Evolutionary conservation across 2,888 invertebrate species (phyloP).

Genomic region (Lithodes maja): DNA sequence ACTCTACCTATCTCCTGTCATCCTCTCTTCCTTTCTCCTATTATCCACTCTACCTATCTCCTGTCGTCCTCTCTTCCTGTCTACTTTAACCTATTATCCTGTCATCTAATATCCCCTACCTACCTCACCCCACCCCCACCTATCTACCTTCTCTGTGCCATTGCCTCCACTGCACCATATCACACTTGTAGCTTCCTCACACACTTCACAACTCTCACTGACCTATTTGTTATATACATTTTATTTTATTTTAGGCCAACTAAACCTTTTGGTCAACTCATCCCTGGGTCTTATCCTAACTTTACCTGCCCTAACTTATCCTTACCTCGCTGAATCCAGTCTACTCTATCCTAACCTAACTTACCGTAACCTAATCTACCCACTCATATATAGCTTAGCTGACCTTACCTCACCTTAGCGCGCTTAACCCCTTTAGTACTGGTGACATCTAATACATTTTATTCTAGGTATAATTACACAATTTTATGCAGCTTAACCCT

Average conservation of each 20-base stretch:
- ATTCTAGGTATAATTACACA: no score
- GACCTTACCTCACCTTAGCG: no score
- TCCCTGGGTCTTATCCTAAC: not conserved
- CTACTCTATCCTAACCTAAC: not conserved
- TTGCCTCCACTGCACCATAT: no score
- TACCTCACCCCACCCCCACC: not conserved
- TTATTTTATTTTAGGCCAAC: not conserved
- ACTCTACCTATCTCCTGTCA: not conserved
- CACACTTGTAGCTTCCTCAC: no score
- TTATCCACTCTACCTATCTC: not conserved
- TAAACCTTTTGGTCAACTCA: not conserved
- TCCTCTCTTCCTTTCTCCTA: not conserved
- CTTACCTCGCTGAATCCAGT: not conserved
- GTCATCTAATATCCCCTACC: not conserved
- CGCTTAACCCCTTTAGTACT: no score
- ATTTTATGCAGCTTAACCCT: no score
- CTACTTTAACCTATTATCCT: not conserved
- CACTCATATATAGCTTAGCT: no score
- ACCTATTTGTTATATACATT: no score
- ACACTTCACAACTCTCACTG: no score
- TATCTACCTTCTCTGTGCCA: not conserved
- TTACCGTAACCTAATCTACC: not conserved
- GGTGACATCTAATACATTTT: no score
- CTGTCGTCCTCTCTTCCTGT: constrained; percentile 6
- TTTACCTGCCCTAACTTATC: not conserved